Evolutionary conservation across 2,888 invertebrate genomes (phyloP).

Genomic region (Agrilus biguttatus): DNA sequence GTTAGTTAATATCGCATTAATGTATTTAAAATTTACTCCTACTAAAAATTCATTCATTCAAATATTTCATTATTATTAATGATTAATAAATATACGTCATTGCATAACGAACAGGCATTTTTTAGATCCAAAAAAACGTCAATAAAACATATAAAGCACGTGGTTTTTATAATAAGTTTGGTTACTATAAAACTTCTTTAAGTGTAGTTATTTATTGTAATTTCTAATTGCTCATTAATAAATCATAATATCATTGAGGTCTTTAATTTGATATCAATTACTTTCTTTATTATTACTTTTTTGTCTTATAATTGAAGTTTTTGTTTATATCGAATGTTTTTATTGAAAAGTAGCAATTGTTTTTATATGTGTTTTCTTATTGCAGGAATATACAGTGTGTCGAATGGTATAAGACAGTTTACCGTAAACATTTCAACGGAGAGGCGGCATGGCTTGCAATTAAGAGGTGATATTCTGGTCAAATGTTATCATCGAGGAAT

Average conservation of each 20-base stretch:
- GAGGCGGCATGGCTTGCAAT: conserved; percentile 48
- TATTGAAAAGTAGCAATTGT: not conserved
- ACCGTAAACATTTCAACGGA: conserved; percentile 56
- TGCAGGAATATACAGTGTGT: conserved; percentile 54
- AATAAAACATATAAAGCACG: no score
- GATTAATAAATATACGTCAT: no score
- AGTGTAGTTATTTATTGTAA: no score
- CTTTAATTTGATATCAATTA: not conserved
- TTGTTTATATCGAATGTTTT: no score
- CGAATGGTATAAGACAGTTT: conserved; percentile 49
- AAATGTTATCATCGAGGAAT: conserved; percentile 69
- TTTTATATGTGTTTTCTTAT: conserved; percentile 5
- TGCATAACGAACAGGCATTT: no score
- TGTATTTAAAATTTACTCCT: no score
- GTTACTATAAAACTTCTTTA: no score
- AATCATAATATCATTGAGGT: not conserved
- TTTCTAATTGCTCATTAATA: not conserved
- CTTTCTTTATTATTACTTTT: not conserved
- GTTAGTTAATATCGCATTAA: no score
- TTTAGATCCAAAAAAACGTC: no score
- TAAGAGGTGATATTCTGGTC: conserved; percentile 80
- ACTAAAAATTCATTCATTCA: no score
- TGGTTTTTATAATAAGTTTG: no score
- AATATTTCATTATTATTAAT: no score
- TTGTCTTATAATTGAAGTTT: not conserved